A percentile compares a stretch with the other conserved stretches of the same genome.
phyloP scores from a whole-genome alignment of 2,113 vertebrate genomes.

The Prunella himalayana region DNA sequence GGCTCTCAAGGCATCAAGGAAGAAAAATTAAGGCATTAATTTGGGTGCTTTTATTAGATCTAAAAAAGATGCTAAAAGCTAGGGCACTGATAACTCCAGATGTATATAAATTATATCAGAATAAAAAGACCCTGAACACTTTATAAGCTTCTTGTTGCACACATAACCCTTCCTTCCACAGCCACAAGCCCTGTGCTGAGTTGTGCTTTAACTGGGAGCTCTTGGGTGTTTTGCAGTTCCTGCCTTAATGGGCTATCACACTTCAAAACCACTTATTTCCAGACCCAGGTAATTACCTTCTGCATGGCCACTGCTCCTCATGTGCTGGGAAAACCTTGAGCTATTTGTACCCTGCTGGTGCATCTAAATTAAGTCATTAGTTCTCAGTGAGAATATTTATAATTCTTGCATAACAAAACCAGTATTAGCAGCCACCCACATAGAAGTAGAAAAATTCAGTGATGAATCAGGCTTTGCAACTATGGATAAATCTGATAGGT shows the following conservation, averaged over 20 bases:
- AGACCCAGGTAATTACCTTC: background rate
- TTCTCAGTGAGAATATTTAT: conserved; percentile 16
- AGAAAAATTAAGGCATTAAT: background rate
- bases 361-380: background rate
- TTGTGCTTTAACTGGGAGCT: background rate
- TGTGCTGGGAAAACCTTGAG: background rate
- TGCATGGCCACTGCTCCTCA: background rate
- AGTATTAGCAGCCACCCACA: background rate
- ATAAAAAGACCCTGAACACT: background rate
- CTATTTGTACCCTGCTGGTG: background rate
- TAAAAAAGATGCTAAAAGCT: background rate
- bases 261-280: background rate
- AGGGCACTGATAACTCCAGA: background rate
- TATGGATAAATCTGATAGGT: background rate
- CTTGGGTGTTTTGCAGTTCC: background rate
- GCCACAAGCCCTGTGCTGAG: background rate
- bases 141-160: background rate
- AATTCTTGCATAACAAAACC: conserved; percentile 12
- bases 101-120: background rate
- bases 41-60: background rate
- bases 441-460: background rate
- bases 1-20: background rate
- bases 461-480: background rate
- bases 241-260: background rate
- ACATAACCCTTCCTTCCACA: background rate